Evolutionary conservation across 2,797 vertebrate genomes (phyloP).

Genomic region (Urosaurus nigricauda): DNA sequence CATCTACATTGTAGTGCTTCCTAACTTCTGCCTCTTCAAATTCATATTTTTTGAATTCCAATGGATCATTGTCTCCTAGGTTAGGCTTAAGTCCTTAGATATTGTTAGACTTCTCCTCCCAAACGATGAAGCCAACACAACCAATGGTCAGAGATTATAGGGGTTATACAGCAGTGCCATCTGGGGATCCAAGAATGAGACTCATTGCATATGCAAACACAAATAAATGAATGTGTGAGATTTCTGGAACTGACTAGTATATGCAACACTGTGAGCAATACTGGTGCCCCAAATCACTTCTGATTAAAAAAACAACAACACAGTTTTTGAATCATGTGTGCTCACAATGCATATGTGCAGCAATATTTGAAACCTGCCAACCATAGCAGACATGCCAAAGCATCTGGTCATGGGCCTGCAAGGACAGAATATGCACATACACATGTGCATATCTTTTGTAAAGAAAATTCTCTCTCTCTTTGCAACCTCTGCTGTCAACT

Average conservation of each 20-base stretch:
- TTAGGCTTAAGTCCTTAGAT: no score
- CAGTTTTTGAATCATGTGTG: background rate
- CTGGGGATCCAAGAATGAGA: no score
- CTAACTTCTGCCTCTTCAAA: no score
- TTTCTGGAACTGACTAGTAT: background rate
- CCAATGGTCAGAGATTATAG: no score
- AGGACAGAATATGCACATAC: slow-evolving; percentile 61
- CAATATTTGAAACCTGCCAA: slow-evolving; percentile 52
- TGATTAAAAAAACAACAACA: no score
- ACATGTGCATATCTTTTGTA: slow-evolving; percentile 50
- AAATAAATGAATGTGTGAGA: background rate
- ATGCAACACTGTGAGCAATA: background rate
- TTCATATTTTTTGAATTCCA: no score
- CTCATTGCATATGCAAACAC: background rate
- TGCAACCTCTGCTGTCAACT: slow-evolving; percentile 62
- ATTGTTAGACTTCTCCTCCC: no score
- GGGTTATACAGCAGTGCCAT: no score
- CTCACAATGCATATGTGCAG: slow-evolving; percentile 46
- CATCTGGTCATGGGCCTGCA: slow-evolving; percentile 59
- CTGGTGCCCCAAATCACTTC: no score
- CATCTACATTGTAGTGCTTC: no score
- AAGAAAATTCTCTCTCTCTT: slow-evolving; percentile 58
- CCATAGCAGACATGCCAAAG: slow-evolving; percentile 38
- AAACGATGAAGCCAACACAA: no score
- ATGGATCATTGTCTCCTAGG: background rate